Percentiles rank a stretch among this genome's conserved stretches.
These are phyloP conservation scores for Istiophorus platypterus DNA, from an alignment of 2,113 vertebrate species.

Conservation along the genomic window DNA sequence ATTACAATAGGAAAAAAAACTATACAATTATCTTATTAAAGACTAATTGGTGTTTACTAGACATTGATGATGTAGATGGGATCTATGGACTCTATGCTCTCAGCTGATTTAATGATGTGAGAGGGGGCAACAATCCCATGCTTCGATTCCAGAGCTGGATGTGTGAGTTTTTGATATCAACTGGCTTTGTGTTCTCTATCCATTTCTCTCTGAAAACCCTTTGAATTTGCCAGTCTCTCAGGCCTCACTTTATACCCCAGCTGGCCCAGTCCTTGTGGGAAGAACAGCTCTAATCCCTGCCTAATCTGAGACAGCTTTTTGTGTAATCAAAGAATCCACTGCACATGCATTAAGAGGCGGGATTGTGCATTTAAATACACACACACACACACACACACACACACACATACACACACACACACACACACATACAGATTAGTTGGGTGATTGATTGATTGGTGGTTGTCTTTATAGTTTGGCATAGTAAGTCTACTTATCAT, in stretches of 20 bases:
- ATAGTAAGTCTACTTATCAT: too few species aligned
- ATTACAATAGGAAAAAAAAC: too few species aligned
- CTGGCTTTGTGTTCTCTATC: slow-evolving; percentile 30
- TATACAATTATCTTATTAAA: slow-evolving; percentile 11
- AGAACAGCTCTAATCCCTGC: slow-evolving; percentile 55
- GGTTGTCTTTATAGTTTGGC: too few species aligned
- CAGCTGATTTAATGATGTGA: slow-evolving; percentile 14
- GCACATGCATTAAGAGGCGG: slow-evolving; percentile 33
- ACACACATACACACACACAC: neutral
- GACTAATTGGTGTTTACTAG: neutral
- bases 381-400: neutral
- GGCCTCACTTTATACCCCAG: slow-evolving; percentile 59
- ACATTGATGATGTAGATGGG: neutral
- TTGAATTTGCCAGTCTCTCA: slow-evolving; percentile 33
- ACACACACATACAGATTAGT: too few species aligned
- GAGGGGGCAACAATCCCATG: neutral
- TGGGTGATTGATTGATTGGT: too few species aligned
- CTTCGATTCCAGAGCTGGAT: slow-evolving; percentile 23
- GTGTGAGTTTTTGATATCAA: slow-evolving; percentile 23
- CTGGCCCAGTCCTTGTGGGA: slow-evolving; percentile 50
- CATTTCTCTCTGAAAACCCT: slow-evolving; percentile 48
- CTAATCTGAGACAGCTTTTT: slow-evolving; percentile 66
- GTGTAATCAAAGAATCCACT: slow-evolving; percentile 64
- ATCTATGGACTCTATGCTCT: neutral
- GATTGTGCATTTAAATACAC: neutral